Conservation (phyloP, 2,888 invertebrate species). For the Bhutanitis thaidina region DNA sequence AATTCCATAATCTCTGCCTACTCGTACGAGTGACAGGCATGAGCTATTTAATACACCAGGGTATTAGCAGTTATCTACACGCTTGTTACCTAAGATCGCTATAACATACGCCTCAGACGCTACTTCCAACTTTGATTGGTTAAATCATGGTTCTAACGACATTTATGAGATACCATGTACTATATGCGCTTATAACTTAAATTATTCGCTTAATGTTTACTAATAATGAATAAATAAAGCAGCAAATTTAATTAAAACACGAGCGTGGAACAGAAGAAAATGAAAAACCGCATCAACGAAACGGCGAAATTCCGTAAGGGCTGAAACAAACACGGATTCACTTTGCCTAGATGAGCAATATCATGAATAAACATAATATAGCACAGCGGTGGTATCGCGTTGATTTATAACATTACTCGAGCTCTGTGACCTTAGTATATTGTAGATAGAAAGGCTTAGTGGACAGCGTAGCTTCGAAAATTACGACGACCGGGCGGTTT, state of each 20-base stretch:
- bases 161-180: no score
- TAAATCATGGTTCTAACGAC: no score
- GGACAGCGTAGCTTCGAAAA: background rate
- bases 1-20: no score
- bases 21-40: no score
- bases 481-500: no score
- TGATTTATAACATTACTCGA: constrained; percentile 58
- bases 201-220: background rate
- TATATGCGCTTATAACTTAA: no score
- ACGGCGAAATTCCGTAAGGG: constrained; percentile 15
- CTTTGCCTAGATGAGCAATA: constrained; percentile 71
- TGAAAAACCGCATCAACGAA: constrained; percentile 17
- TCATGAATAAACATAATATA: constrained; percentile 77
- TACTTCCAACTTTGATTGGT: no score
- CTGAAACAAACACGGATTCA: constrained; percentile 60
- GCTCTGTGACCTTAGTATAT: constrained; percentile 10
- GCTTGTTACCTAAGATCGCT: no score
- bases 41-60: no score
- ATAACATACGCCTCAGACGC: no score
- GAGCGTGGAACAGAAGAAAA: constrained; percentile 3
- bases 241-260: constrained; percentile 19
- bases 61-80: no score
- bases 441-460: background rate
- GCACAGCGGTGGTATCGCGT: constrained; percentile 50
- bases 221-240: constrained; percentile 29